A percentile compares a stretch with the other conserved stretches of the same genome.
phyloP scores from a whole-genome alignment of 2,888 invertebrate species.

The Crossocerus cetratus region DNA sequence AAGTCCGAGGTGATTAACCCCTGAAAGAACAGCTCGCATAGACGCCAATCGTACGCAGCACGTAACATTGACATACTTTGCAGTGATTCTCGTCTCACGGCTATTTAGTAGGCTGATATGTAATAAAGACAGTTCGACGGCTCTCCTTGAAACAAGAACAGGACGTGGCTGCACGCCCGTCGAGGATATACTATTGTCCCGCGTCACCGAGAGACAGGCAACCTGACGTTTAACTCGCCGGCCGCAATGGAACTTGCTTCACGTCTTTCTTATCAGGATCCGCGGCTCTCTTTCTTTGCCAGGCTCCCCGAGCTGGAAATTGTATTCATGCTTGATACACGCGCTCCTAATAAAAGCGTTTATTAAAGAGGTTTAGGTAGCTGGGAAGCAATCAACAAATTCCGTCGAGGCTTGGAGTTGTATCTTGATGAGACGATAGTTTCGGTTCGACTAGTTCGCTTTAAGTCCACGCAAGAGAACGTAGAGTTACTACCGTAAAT shows the following conservation, averaged over 20 bases:
- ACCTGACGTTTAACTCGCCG: not conserved
- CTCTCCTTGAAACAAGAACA: slow-evolving; percentile 38
- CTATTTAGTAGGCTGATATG: slow-evolving; percentile 24
- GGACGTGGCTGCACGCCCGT: slow-evolving; percentile 4
- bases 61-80: slow-evolving; percentile 54
- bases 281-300: too few species aligned
- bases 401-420: too few species aligned
- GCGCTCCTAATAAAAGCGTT: too few species aligned
- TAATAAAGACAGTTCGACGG: slow-evolving; percentile 35
- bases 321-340: too few species aligned
- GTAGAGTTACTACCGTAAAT: too few species aligned
- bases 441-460: too few species aligned
- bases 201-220: not conserved
- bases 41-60: slow-evolving; percentile 22
- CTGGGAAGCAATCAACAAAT: too few species aligned
- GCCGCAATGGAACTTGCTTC: not conserved
- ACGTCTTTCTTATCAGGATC: not conserved
- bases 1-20: slow-evolving; percentile 49
- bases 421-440: too few species aligned
- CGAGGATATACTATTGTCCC: slow-evolving; percentile 12
- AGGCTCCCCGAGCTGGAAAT: too few species aligned
- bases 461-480: too few species aligned
- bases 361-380: too few species aligned
- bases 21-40: slow-evolving; percentile 17
- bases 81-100: slow-evolving; percentile 30